Conservation (phyloP, 2,888 invertebrate genomes). For the Vannuccia rotundouncinata region DNA sequence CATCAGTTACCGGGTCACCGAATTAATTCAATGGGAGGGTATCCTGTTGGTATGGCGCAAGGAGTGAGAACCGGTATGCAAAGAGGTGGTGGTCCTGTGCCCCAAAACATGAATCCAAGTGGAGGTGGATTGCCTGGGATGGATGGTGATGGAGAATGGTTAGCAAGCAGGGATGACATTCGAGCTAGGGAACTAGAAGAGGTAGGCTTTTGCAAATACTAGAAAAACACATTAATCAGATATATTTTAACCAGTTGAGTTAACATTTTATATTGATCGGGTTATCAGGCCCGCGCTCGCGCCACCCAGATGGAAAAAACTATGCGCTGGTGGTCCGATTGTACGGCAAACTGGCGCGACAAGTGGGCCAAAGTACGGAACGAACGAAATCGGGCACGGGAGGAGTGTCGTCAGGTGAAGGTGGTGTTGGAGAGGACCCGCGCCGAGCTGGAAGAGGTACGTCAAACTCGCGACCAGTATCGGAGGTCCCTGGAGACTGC, state of each 20-base stretch:
- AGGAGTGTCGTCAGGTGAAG: constrained; percentile 75
- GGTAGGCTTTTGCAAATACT: neutral
- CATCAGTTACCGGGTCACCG: neutral
- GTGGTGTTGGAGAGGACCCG: constrained; percentile 66
- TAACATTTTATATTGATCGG: constrained; percentile 55
- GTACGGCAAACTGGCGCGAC: constrained; percentile 88
- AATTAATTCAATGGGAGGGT: neutral
- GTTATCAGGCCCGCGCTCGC: constrained; percentile 80
- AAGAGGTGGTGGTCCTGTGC: neutral
- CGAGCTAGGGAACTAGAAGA: neutral
- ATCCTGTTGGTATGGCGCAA: neutral
- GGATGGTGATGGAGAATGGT: neutral
- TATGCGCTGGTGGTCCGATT: constrained; percentile 97
- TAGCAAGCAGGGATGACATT: neutral
- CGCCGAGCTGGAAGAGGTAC: neutral
- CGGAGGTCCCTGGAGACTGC: neutral
- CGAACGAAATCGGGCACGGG: constrained; percentile 83
- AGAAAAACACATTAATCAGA: neutral
- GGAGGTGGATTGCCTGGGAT: neutral
- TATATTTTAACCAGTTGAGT: neutral
- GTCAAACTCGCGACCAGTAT: neutral
- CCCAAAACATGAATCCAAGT: neutral
- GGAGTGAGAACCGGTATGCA: neutral
- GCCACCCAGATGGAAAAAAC: constrained; percentile 98
- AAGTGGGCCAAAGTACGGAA: constrained; percentile 86